phyloP scores from a whole-genome alignment of 2,888 invertebrate genomes.

The Cyclophora punctaria region DNA sequence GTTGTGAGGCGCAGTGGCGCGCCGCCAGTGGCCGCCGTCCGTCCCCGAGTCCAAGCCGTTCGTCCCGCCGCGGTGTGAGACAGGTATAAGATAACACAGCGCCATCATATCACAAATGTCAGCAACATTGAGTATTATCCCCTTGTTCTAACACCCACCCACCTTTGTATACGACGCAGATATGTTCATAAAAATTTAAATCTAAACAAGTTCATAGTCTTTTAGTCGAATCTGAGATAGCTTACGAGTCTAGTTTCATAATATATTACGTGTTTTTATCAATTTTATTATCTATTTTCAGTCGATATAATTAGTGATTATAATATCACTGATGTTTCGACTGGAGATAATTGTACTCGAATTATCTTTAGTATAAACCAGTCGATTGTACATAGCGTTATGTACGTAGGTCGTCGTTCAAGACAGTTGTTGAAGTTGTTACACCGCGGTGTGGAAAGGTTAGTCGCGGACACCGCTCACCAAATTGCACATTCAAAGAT shows the following conservation, averaged over 20 bases:
- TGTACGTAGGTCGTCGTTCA: conserved; percentile 11
- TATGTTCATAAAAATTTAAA: conserved; percentile 71
- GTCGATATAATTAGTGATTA: conserved; percentile 59
- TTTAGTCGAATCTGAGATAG: conserved; percentile 73
- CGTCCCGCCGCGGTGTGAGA: neutral
- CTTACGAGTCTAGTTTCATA: conserved; percentile 53
- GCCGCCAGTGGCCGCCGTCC: neutral
- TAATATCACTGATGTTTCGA: conserved; percentile 58
- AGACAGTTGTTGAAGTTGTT: conserved; percentile 21
- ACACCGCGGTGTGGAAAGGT: conserved; percentile 53
- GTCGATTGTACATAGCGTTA: conserved; percentile 30
- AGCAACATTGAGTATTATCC: conserved; percentile 59
- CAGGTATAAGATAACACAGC: neutral
- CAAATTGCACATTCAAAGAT: conserved; percentile 55
- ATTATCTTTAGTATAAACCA: conserved; percentile 30
- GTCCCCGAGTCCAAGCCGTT: neutral
- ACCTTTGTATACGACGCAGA: conserved; percentile 64
- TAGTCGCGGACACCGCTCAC: conserved; percentile 27
- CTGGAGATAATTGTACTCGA: conserved; percentile 30
- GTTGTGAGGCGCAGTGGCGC: neutral
- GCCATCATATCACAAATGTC: conserved; percentile 1
- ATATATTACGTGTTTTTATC: conserved; percentile 53
- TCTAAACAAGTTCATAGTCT: conserved; percentile 69
- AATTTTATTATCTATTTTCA: conserved; percentile 61
- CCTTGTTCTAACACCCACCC: conserved; percentile 56